These are phyloP conservation scores for Oceanites oceanicus DNA, from an alignment of 2,113 vertebrate species.

Conservation along the genomic window DNA sequence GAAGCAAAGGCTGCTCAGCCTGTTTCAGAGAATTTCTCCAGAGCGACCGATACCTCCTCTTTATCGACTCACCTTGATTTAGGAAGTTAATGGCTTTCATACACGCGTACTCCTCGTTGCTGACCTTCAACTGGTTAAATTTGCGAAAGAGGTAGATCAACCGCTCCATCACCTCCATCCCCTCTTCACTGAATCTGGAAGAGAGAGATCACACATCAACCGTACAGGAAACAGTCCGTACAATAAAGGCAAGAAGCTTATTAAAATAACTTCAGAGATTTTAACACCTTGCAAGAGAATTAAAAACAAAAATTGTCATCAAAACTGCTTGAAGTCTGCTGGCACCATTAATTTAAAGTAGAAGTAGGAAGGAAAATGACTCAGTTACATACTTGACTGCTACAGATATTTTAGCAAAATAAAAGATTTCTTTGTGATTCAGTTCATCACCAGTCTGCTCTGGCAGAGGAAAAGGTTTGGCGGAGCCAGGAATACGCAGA, in stretches of 20 bases:
- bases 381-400: not conserved
- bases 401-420: not conserved
- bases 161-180: slow-evolving; percentile 98
- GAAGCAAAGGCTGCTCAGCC: not conserved
- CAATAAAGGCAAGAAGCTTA: not conserved
- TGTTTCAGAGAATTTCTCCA: not conserved
- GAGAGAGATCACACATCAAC: not conserved
- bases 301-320: not conserved
- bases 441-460: not conserved
- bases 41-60: not conserved
- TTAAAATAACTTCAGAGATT: not conserved
- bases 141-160: slow-evolving; percentile 97
- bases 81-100: slow-evolving; percentile 99
- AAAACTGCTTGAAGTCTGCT: not conserved
- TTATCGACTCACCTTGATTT: slow-evolving; percentile 86
- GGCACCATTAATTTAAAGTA: not conserved
- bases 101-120: slow-evolving; percentile 96
- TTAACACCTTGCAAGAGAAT: not conserved
- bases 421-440: not conserved
- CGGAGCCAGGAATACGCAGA: not conserved
- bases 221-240: accelerated
- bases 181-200: slow-evolving; percentile 91
- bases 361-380: not conserved
- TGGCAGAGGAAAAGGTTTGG: not conserved
- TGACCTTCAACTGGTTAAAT: slow-evolving; percentile 94